Evolutionary conservation across 2,888 invertebrate genomes (phyloP), one percentile per base, ranked within the genome.

Genomic region (Bellardia bayeri): DNA sequence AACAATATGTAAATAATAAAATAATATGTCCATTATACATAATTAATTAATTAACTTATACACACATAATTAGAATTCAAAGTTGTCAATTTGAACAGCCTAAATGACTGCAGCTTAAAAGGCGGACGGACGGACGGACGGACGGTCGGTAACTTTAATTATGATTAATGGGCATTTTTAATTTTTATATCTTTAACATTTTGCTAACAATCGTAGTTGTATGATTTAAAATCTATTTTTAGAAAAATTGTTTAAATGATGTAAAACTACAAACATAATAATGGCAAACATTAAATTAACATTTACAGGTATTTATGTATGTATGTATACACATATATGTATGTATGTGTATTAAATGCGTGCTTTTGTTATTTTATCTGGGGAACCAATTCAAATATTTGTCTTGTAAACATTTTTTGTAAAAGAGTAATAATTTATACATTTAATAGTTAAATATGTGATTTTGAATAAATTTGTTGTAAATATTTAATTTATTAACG

Each of bases 111-210:
- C 23, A 42, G 23, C 14, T 14, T 40, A 64, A 16, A 51, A n/a
- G 37, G 79, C 37, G 37, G 23, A 23, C 23, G 23, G 23, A 23
- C 23, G 23, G 23, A 23, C 23, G n/a, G n/a, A n/a, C n/a, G n/a
- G n/a, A n/a, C n/a, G n/a, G 37, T 37, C 61, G 79, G 58, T 79
- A 42, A 61, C 61, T 61, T 79, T 23, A 71, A 80, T 49, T 37
- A 51, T 51, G n/a, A 51, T n/a, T n/a, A n/a, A 40, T 64, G 40
- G 64, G 40, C 40, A 40, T n/a, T 30, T 58, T 30, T n/a, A 23
- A 23, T 54, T 4, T 23, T 23, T 11, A 2, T 11, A 30, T 33
- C 3, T 23, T 4, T 54, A 33, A 37, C 14, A 61, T 37, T 56
- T 56, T 56, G 56, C 9, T 7, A 23, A 9, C 23, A 51, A 23